phyloP scores from a whole-genome alignment of 2,888 invertebrate species.

The Callimorpha dominula region DNA sequence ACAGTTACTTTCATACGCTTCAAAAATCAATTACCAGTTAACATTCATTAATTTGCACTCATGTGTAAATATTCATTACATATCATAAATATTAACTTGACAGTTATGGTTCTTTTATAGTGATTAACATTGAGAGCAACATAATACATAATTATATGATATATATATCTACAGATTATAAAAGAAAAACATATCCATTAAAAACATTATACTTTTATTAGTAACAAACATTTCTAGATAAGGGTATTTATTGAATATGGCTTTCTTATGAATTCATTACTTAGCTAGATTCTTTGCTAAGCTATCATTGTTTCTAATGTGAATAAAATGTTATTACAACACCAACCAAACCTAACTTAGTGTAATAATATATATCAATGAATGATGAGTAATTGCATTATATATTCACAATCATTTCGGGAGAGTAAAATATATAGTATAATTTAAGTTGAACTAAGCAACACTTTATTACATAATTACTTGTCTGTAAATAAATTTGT shows the following conservation, averaged over 20 bases:
- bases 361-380: background rate
- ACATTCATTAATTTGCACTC: slow-evolving; percentile 62
- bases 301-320: background rate
- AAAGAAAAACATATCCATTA: too few relatives aligned
- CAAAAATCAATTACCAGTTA: slow-evolving; percentile 68
- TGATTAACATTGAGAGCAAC: background rate
- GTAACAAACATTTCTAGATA: too few relatives aligned
- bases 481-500: background rate
- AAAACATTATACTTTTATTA: too few relatives aligned
- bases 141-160: background rate
- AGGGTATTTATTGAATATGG: background rate
- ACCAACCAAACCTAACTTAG: background rate
- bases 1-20: slow-evolving; percentile 71
- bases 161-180: background rate
- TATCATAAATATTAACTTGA: slow-evolving; percentile 55
- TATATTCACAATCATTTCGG: background rate
- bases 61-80: slow-evolving; percentile 50
- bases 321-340: slow-evolving; percentile 1
- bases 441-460: too few relatives aligned
- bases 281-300: background rate
- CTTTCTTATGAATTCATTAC: background rate
- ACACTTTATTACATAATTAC: background rate
- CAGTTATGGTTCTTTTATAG: slow-evolving; percentile 47
- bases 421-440: too few relatives aligned
- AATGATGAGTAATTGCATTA: background rate